Conservation (phyloP, 2,888 invertebrate genomes). For the Lepidocyrtinus sp. region DNA sequence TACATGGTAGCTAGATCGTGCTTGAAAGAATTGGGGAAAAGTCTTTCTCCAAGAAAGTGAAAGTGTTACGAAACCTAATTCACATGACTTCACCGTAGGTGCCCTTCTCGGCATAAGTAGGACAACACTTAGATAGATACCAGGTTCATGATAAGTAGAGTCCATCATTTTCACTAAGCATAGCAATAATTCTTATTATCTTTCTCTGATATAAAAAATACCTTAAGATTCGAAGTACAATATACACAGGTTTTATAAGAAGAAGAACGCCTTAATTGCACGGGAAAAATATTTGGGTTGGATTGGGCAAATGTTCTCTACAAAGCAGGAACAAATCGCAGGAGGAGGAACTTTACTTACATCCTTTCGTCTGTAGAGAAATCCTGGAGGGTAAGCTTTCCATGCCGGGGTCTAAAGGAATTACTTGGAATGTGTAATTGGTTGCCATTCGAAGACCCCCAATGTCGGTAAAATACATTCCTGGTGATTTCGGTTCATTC, state of each 20-base stretch:
- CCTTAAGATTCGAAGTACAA: too few relatives aligned
- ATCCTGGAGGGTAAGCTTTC: constrained; percentile 72
- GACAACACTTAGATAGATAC: too few relatives aligned
- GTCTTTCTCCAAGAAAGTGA: not conserved
- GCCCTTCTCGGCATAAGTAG: too few relatives aligned
- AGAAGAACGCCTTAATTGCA: too few relatives aligned
- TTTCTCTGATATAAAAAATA: too few relatives aligned
- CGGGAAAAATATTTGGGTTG: not conserved
- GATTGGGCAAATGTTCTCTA: not conserved
- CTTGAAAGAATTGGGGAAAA: not conserved
- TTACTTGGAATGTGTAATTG: constrained; percentile 85
- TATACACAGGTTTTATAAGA: too few relatives aligned
- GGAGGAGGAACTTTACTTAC: constrained; percentile 75
- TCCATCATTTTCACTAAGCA: too few relatives aligned
- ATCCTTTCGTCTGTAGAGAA: constrained; percentile 86
- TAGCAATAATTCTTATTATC: too few relatives aligned
- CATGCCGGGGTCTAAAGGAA: constrained; percentile 71
- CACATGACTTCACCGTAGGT: too few relatives aligned
- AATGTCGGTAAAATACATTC: constrained; percentile 66
- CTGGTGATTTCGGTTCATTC: constrained; percentile 53
- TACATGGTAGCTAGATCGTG: not conserved
- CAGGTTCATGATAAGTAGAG: too few relatives aligned
- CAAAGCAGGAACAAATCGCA: not conserved
- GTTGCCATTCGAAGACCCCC: constrained; percentile 85
- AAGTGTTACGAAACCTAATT: too few relatives aligned